Conservation (phyloP, 2,113 vertebrate genomes). For the Solea senegalensis region DNA sequence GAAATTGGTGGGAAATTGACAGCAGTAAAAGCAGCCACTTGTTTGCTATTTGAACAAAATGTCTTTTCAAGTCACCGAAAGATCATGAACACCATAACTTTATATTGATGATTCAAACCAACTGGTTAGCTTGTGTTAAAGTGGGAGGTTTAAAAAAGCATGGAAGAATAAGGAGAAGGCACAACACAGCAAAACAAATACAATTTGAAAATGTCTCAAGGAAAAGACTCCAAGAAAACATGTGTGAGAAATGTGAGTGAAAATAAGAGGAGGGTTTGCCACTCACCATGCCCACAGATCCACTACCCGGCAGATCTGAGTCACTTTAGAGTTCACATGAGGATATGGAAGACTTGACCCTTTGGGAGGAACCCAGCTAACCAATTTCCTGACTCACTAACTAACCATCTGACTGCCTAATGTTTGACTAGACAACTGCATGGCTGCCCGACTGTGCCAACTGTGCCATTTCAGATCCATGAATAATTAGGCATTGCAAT, state of each 20-base stretch:
- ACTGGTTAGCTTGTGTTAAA: slow-evolving; percentile 22
- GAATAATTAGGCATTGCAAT: slow-evolving; percentile 36
- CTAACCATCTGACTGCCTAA: slow-evolving; percentile 46
- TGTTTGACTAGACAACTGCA: slow-evolving; percentile 39
- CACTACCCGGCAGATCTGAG: slow-evolving; percentile 42
- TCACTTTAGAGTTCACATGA: slow-evolving; percentile 70
- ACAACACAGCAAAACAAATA: slow-evolving; percentile 24
- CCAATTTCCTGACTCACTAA: slow-evolving; percentile 38
- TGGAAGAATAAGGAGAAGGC: not conserved
- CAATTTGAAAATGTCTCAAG: slow-evolving; percentile 8
- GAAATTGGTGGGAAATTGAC: not conserved
- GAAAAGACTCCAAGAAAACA: slow-evolving; percentile 22
- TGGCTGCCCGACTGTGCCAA: slow-evolving; percentile 23
- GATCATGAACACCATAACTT: slow-evolving; percentile 30
- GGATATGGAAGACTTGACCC: slow-evolving; percentile 62
- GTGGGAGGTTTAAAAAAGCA: slow-evolving; percentile 18
- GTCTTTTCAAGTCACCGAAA: slow-evolving; percentile 7
- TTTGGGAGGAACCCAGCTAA: slow-evolving; percentile 36
- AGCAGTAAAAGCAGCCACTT: slow-evolving; percentile 14
- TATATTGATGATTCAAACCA: slow-evolving; percentile 32
- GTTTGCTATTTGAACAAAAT: slow-evolving; percentile 36
- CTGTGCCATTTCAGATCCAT: slow-evolving; percentile 61
- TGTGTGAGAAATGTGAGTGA: slow-evolving; percentile 32
- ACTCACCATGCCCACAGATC: slow-evolving; percentile 74
- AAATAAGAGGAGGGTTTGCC: slow-evolving; percentile 37